These are phyloP conservation scores for Campaea margaritaria DNA, from an alignment of 2,888 invertebrate genomes.

Conservation along the genomic window DNA sequence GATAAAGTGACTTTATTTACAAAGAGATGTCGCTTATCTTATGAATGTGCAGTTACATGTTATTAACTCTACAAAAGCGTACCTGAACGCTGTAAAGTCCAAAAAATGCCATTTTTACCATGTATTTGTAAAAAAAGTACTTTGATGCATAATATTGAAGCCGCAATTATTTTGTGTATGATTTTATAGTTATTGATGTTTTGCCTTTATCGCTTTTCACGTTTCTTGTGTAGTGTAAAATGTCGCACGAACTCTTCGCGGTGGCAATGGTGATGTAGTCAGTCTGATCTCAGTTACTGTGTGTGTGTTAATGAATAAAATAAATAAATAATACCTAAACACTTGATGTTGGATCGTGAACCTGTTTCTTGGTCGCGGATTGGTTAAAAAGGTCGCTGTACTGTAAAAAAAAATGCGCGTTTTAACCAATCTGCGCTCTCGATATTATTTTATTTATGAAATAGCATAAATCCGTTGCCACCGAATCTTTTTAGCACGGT, in stretches of 20 bases:
- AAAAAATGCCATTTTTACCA: conserved; percentile 55
- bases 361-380: conserved; percentile 16
- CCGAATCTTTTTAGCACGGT: conserved; percentile 67
- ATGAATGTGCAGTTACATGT: conserved; percentile 1
- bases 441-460: conserved; percentile 27
- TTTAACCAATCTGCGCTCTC: conserved; percentile 30
- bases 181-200: conserved; percentile 34
- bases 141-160: conserved; percentile 54
- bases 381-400: conserved; percentile 23
- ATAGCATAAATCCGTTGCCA: conserved; percentile 60
- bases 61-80: conserved; percentile 11
- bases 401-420: conserved; percentile 8
- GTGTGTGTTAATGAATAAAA: conserved; percentile 15
- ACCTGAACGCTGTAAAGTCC: conserved; percentile 39
- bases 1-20: conserved; percentile 23
- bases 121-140: conserved; percentile 35
- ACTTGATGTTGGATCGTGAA: conserved; percentile 28
- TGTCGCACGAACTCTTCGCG: conserved; percentile 48
- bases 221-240: conserved; percentile 27
- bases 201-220: conserved; percentile 43
- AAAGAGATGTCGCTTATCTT: conserved; percentile 14
- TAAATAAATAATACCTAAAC: conserved; percentile 18
- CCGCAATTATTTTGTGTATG: conserved; percentile 44
- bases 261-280: conserved; percentile 71
- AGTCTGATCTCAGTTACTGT: conserved; percentile 60